Evolutionary conservation across 92 coral and sea anemone species (phyloP).

Genomic region (Zoanthus gigantus): DNA sequence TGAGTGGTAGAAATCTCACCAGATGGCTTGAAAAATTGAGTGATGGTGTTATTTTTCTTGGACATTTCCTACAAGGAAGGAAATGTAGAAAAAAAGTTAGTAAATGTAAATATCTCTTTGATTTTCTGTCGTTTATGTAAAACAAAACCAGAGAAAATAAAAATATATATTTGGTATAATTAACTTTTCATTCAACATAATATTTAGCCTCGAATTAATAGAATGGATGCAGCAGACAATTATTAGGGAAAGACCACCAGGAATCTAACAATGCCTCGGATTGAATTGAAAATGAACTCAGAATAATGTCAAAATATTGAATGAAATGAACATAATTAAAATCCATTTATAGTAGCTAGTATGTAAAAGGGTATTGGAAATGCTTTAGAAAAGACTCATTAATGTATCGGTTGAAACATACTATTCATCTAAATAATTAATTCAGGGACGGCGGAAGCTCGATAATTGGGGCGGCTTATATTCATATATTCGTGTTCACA

Average conservation of each 20-base stretch:
- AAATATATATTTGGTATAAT: constrained; percentile 28
- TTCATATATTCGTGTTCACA: constrained; percentile 18
- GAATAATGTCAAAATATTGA: constrained; percentile 11
- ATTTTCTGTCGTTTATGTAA: constrained; percentile 30
- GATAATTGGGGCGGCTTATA: constrained; percentile 26
- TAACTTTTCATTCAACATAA: constrained; percentile 18
- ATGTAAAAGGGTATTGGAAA: constrained; percentile 9
- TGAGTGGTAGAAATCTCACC: constrained; percentile 33
- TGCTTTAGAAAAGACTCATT: constrained; percentile 18
- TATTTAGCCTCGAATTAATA: constrained; percentile 9
- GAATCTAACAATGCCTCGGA: constrained; percentile 17
- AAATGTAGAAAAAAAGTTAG: constrained; percentile 30
- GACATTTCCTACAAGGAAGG: constrained; percentile 33
- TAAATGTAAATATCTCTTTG: constrained; percentile 28
- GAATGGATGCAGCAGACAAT: constrained; percentile 21
- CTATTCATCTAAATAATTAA: constrained; percentile 10
- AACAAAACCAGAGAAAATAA: constrained; percentile 30
- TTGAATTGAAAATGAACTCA: constrained; percentile 19
- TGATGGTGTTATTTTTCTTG: constrained; percentile 31
- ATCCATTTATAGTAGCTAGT: constrained; percentile 9
- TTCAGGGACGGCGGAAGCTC: constrained; percentile 52
- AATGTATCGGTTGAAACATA: constrained; percentile 10
- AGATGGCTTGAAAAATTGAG: constrained; percentile 32
- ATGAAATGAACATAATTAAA: constrained; percentile 7
- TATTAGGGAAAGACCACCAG: constrained; percentile 28